A percentile compares a stretch with the other conserved stretches of the same genome.
Evolutionary conservation across 2,888 invertebrate genomes (phyloP).

Genomic region (Pegoplata infirma): DNA sequence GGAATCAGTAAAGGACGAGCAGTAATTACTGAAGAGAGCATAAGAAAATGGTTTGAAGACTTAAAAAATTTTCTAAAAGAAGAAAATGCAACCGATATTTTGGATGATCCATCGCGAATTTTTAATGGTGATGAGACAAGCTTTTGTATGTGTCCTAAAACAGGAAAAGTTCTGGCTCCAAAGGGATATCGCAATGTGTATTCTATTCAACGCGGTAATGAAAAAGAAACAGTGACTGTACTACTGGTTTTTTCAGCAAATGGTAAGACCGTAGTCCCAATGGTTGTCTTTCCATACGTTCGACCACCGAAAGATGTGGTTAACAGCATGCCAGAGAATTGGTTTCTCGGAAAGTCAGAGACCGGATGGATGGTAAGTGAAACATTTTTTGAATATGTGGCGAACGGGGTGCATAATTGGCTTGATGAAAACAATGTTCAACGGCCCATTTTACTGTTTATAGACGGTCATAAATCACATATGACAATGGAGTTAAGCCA

Average conservation of each 20-base stretch:
- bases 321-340: slow-evolving; percentile 39
- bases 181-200: slow-evolving; percentile 40
- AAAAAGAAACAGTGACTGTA: slow-evolving; percentile 42
- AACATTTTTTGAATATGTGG: slow-evolving; percentile 33
- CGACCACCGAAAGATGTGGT: slow-evolving; percentile 37
- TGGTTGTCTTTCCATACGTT: slow-evolving; percentile 45
- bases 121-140: slow-evolving; percentile 45
- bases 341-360: slow-evolving; percentile 39
- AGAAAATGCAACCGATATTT: background rate
- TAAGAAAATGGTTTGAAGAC: slow-evolving; percentile 41
- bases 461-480: slow-evolving; percentile 59
- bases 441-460: slow-evolving; percentile 50
- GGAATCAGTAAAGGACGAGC: slow-evolving; percentile 16
- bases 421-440: slow-evolving; percentile 36
- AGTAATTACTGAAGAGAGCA: slow-evolving; percentile 9
- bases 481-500: slow-evolving; percentile 45
- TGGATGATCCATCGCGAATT: slow-evolving; percentile 25
- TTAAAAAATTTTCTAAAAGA: slow-evolving; percentile 6
- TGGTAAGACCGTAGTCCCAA: slow-evolving; percentile 23
- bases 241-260: slow-evolving; percentile 43
- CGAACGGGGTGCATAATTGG: slow-evolving; percentile 42
- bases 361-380: slow-evolving; percentile 51
- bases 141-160: slow-evolving; percentile 41
- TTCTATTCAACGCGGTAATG: slow-evolving; percentile 20
- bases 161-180: slow-evolving; percentile 41